Conservation (phyloP, 2,797 vertebrate species). For the Percopsis omiscomaycus region DNA sequence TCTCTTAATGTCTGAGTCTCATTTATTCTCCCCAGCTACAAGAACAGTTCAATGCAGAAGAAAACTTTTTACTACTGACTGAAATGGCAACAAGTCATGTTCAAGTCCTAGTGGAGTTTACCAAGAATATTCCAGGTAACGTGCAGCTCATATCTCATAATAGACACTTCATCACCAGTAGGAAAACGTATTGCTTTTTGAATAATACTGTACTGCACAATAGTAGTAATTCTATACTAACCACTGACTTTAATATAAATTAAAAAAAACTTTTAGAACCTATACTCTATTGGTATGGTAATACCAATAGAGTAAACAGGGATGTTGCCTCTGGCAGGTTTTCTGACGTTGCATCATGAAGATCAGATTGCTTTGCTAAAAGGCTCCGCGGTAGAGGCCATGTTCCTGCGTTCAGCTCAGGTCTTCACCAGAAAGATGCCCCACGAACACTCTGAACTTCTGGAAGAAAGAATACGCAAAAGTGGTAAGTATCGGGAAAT, state of each 20-base stretch:
- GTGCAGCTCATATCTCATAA: neutral
- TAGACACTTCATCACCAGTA: neutral
- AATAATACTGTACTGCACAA: neutral
- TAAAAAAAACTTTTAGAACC: too few species aligned
- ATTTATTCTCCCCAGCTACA: slow-evolving; percentile 79
- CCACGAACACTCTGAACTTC: slow-evolving; percentile 80
- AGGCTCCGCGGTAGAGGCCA: slow-evolving; percentile 97
- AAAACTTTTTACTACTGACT: slow-evolving; percentile 96
- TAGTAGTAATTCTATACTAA: neutral
- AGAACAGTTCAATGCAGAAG: slow-evolving; percentile 90
- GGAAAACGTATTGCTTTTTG: neutral
- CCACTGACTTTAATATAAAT: too few species aligned
- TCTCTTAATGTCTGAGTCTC: neutral
- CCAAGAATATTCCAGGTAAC: slow-evolving; percentile 95
- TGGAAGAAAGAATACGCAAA: slow-evolving; percentile 93
- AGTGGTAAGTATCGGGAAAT: slow-evolving; percentile 80
- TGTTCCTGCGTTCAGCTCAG: slow-evolving; percentile 96
- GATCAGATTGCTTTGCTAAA: slow-evolving; percentile 98
- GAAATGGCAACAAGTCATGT: slow-evolving; percentile 98
- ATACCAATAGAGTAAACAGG: neutral
- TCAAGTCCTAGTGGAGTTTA: slow-evolving; percentile 97
- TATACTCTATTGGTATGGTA: too few species aligned
- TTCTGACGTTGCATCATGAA: slow-evolving; percentile 93
- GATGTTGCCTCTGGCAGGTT: slow-evolving; percentile 76
- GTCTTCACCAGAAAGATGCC: slow-evolving; percentile 91